A percentile compares a stretch with the other conserved stretches of the same genome.
phyloP scores from a whole-genome alignment of 2,113 vertebrate species.

The Typhlomys cinereus region DNA sequence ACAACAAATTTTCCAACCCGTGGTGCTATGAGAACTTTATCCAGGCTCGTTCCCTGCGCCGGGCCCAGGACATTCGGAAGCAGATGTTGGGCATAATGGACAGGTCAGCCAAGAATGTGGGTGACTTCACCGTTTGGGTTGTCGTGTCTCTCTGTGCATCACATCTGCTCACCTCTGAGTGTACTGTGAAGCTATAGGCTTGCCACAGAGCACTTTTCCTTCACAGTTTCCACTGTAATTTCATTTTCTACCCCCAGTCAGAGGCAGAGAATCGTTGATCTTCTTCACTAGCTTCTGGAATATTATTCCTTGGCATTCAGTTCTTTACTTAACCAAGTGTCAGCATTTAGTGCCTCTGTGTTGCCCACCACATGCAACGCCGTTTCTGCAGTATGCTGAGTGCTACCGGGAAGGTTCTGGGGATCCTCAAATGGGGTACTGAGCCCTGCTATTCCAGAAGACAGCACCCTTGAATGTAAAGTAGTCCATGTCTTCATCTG shows the following conservation, averaged over 20 bases:
- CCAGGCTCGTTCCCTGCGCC: slow-evolving; percentile 95
- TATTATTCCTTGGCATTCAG: neutral
- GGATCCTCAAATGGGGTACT: rapidly evolving
- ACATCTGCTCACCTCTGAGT: neutral
- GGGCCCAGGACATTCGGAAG: slow-evolving; percentile 98
- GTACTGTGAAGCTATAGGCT: rapidly evolving
- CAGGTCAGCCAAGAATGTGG: slow-evolving; percentile 85
- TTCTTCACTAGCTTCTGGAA: neutral
- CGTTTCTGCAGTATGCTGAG: neutral
- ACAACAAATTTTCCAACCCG: slow-evolving; percentile 99
- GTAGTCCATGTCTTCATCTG: neutral
- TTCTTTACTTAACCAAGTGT: neutral
- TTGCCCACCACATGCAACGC: neutral
- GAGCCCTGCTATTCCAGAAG: neutral
- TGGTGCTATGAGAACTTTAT: slow-evolving; percentile 99
- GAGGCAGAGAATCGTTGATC: neutral
- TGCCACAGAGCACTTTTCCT: neutral
- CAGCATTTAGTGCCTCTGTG: neutral
- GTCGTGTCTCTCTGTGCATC: neutral
- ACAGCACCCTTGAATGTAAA: neutral
- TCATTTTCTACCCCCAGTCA: neutral
- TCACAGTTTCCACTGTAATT: neutral
- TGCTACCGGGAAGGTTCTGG: neutral
- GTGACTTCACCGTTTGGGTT: neutral
- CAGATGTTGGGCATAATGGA: slow-evolving; percentile 99